phyloP scores from a whole-genome alignment of 2,113 vertebrate genomes.

The Microcebus lehilahytsara region DNA sequence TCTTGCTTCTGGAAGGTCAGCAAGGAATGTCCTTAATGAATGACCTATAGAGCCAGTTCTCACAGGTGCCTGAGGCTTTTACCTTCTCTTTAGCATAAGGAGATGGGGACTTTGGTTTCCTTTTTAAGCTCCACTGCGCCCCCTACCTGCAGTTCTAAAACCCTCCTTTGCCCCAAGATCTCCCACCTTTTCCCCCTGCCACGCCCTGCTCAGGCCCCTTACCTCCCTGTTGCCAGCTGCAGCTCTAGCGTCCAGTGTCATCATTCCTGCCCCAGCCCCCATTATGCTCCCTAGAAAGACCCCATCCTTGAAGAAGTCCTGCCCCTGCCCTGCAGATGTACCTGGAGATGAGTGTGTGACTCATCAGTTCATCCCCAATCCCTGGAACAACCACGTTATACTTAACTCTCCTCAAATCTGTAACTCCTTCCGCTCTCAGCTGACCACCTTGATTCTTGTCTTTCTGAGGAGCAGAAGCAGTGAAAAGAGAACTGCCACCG shows the following conservation, averaged over 20 bases:
- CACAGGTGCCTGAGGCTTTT: too few species aligned
- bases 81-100: too few species aligned
- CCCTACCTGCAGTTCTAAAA: neutral
- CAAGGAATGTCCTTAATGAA: too few species aligned
- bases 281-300: neutral
- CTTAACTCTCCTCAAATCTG: neutral
- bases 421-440: neutral
- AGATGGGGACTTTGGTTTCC: too few species aligned
- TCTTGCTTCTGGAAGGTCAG: too few species aligned
- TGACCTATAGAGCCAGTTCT: too few species aligned
- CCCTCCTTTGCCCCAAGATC: neutral
- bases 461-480: neutral
- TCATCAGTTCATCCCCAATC: neutral
- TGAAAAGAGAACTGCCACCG: neutral
- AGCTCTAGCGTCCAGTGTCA: neutral
- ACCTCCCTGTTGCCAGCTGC: neutral
- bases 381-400: neutral
- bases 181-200: neutral
- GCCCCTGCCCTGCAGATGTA: neutral
- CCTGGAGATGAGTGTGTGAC: neutral
- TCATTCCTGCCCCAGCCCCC: neutral
- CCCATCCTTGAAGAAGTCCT: neutral
- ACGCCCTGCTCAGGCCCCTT: neutral
- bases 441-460: neutral
- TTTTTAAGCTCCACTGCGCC: neutral